Evolutionary conservation across 2,113 vertebrate species (phyloP), one percentile per base, ranked within the genome.

Genomic region (Hymenochirus boettgeri): DNA sequence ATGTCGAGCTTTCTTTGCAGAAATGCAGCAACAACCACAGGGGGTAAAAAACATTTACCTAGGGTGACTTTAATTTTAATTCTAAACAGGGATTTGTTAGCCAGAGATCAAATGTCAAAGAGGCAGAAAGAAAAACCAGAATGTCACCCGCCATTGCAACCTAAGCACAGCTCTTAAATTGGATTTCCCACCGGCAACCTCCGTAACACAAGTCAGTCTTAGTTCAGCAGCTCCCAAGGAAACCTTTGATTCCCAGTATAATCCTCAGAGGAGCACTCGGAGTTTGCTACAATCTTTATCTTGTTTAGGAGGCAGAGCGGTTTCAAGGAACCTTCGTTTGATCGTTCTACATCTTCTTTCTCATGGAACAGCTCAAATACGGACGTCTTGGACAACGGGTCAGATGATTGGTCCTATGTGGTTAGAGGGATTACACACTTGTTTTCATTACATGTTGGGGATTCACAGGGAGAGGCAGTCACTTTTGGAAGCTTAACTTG

Each of bases 241-340:
- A 1, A 1, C 58, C 67, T 24, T n/a, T 0, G 9, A 31, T 61
- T 79, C 50, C 63, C 7, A 33, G 57, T 50, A 55, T 2, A 6
- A 70, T 63, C 75, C 77, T 69, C 75, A 12, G 1, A 54, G 71
- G 73, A 73, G 50, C n/a, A 37, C 42, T 65, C 71, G 12, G 47
- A 57, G n/a, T 70, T 65, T 75, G 74, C 71, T 73, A 72, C 24
- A 2, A 67, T 57, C 69, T 65, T 75, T 62, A 80, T 77, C 74
- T 74, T 69, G 37, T 62, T 79, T 74, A 73, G 61, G 0, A 26
- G 60, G 71, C 23, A 61, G 72, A 45, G 65, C 73, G 75, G 74
- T 74, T 81, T 81, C 73, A 79, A 77, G 77, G 75, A 76, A 70
- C 76, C 48, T 0, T 0, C 39, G 69, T 76, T 78, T 80, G 73